Evolutionary conservation across 2,797 vertebrate species (phyloP), one percentile per base, ranked within the genome.

Genomic region (Oreortyx pictus): DNA sequence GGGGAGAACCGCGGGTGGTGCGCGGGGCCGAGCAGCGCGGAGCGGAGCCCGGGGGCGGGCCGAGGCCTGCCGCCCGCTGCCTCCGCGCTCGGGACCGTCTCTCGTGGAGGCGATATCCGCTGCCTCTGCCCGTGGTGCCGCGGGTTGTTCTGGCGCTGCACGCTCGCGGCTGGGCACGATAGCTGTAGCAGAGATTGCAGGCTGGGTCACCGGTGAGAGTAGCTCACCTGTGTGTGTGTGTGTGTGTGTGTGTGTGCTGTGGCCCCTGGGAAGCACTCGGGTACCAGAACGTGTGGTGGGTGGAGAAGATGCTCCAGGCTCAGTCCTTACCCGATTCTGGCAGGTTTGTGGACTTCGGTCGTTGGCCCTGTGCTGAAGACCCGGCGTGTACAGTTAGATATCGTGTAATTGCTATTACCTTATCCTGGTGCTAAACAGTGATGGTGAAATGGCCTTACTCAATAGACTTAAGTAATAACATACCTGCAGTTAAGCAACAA

Each of bases 391-490:
- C 65, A 29, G 43, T 27, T 83, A 54, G 37, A 9, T 85, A 5
- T 35, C 15, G 14, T 59, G 43, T 54, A 75, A 54, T 33, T 1
- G 3, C 25, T 73, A 4, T 15, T 68, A 5, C 46, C 25, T 77
- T 56, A 41, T 16, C 24, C n/a, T 37, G 19, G 17, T 87, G 35
- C 33, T 81, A 14, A 17, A 43, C 80, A 27, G 50, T 35, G 65
- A 44, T 4, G 2, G 17, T 56, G 72, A 73, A 88, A 81, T 50
- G 25, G 23, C 11, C 54, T 86, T 95, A 47, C 72, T 86, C 79
- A 93, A 89, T 15, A 81, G 67, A 43, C 25, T 89, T 86, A 78
- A 90, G 89, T 87, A 94, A 95, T 79, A 92, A n/a, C 67, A 44
- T 85, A 82, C 37, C 57, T 89, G 52, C 31, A 66, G 82, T 96